Evolutionary conservation across 2,113 vertebrate genomes (phyloP).

Genomic region (Nettapus auritus): DNA sequence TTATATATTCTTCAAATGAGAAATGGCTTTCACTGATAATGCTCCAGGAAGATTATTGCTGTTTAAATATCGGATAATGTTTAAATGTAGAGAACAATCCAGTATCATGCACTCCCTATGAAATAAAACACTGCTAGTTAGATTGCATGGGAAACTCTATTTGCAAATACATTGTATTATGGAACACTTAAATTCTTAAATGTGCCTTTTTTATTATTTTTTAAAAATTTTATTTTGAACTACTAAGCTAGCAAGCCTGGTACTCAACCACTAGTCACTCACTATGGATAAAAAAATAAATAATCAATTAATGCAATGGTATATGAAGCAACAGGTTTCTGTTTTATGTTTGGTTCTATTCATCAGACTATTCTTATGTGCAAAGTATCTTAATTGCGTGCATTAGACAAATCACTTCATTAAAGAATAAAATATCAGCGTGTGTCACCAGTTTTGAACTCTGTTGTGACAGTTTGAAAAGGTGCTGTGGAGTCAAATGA

Average conservation of each 20-base stretch:
- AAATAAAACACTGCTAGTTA: not conserved
- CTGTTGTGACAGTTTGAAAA: not conserved
- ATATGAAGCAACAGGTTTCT: not conserved
- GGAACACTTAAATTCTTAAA: not conserved
- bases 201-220: not conserved
- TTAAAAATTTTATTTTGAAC: not conserved
- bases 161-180: not conserved
- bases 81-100: not conserved
- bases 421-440: not conserved
- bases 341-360: not conserved
- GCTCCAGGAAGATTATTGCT: not conserved
- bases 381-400: rapidly evolving
- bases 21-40: not conserved
- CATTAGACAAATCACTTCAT: not conserved
- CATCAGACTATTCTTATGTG: not conserved
- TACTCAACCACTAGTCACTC: rapidly evolving
- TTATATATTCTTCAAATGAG: conserved; percentile 6
- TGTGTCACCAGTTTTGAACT: not conserved
- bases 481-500: not conserved
- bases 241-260: not conserved
- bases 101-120: not conserved
- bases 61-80: not conserved
- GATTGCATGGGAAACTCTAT: not conserved
- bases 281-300: not conserved
- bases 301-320: no score